phyloP scores from a whole-genome alignment of 1,140 invertebrate genomes.

The Drosophila kikkawai region DNA sequence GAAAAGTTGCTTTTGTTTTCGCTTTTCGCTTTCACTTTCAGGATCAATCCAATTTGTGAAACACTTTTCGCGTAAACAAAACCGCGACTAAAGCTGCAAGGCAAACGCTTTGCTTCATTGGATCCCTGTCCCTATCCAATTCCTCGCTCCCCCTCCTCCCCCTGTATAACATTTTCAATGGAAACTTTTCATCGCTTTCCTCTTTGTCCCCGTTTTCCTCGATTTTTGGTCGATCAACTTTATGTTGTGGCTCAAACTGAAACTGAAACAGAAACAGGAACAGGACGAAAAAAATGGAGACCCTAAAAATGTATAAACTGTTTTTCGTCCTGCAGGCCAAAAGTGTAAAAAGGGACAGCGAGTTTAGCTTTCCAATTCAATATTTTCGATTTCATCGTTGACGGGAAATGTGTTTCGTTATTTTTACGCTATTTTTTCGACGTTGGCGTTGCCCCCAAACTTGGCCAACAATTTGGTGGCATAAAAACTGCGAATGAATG shows the following conservation, averaged over 20 bases:
- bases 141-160: not conserved
- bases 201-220: slow-evolving; percentile 18
- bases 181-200: slow-evolving; percentile 48
- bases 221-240: slow-evolving; percentile 37
- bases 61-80: slow-evolving; percentile 55
- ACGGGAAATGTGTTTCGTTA: slow-evolving; percentile 61
- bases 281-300: slow-evolving; percentile 32
- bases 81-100: slow-evolving; percentile 54
- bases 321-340: slow-evolving; percentile 24
- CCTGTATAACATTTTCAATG: slow-evolving; percentile 25
- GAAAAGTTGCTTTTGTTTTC: slow-evolving; percentile 33
- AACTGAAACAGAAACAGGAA: slow-evolving; percentile 12
- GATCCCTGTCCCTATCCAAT: slow-evolving; percentile 15
- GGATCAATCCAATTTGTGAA: slow-evolving; percentile 50
- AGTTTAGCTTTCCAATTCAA: slow-evolving; percentile 57
- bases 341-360: slow-evolving; percentile 6
- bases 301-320: slow-evolving; percentile 68
- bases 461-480: slow-evolving; percentile 55
- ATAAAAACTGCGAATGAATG: slow-evolving; percentile 73
- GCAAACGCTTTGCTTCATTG: slow-evolving; percentile 55
- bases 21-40: slow-evolving; percentile 32
- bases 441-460: slow-evolving; percentile 3
- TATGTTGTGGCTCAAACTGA: slow-evolving; percentile 53
- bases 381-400: slow-evolving; percentile 77
- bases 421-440: slow-evolving; percentile 31